phyloP scores from a whole-genome alignment of 1,140 invertebrate species.

The Bombus haemorrhoidalis region DNA sequence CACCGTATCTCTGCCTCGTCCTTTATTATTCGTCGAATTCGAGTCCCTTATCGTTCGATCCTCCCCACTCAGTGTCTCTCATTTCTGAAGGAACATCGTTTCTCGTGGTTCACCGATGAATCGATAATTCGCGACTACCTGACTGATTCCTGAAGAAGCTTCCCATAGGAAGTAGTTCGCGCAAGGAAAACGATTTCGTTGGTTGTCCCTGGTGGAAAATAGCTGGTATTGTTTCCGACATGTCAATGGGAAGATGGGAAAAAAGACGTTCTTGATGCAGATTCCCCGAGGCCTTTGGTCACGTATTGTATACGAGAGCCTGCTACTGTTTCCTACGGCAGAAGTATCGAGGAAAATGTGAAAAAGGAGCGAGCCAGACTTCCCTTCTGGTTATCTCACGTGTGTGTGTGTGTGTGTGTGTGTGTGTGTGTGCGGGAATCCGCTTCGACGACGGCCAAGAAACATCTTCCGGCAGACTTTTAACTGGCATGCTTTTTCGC shows the following conservation, averaged over 20 bases:
- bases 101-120: not conserved
- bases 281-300: slow-evolving; percentile 18
- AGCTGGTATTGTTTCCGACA: not conserved
- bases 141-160: not conserved
- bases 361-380: slow-evolving; percentile 17
- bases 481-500: not conserved
- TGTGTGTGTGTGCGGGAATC: not conserved
- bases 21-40: not conserved
- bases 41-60: not conserved
- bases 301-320: slow-evolving; percentile 1
- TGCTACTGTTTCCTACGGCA: slow-evolving; percentile 11
- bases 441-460: not conserved
- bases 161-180: not conserved
- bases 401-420: not conserved
- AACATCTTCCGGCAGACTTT: slow-evolving; percentile 8
- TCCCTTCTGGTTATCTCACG: not conserved
- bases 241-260: not conserved
- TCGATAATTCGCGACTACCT: not conserved
- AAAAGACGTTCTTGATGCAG: slow-evolving; percentile 11
- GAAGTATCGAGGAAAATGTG: slow-evolving; percentile 21
- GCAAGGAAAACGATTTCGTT: not conserved
- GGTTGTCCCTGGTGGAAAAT: slow-evolving; percentile 11
- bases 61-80: too few relatives aligned
- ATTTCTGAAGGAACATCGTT: not conserved
- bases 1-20: not conserved